These are phyloP conservation scores for Nycticryphes semicollaris DNA, from an alignment of 2,113 vertebrate species.

Conservation along the genomic window DNA sequence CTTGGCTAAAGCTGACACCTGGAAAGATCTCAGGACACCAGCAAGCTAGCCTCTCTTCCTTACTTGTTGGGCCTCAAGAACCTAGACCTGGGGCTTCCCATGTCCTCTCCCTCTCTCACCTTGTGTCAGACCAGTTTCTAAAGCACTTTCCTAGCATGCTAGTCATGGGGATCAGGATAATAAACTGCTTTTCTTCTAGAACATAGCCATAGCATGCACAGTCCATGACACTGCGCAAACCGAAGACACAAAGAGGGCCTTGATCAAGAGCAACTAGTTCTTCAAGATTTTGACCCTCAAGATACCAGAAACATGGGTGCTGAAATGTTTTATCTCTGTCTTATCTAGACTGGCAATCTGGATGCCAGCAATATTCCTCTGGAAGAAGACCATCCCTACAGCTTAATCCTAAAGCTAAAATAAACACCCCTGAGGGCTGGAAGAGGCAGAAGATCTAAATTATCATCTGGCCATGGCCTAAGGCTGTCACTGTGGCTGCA, in stretches of 20 bases:
- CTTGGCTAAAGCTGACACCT: not conserved
- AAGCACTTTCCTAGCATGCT: not conserved
- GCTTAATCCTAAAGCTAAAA: not conserved
- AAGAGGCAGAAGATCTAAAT: not conserved
- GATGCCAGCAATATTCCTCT: not conserved
- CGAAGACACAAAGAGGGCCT: not conserved
- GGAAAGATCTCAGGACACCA: not conserved
- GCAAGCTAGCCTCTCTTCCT: not conserved
- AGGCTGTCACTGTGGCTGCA: not conserved
- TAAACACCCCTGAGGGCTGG: not conserved
- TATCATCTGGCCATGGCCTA: fast-evolving
- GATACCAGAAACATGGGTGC: not conserved
- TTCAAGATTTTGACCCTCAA: not conserved
- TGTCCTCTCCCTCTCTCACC: not conserved
- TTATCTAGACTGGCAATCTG: not conserved
- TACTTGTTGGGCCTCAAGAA: not conserved
- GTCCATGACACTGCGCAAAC: not conserved
- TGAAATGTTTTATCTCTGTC: not conserved
- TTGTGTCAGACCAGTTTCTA: not conserved
- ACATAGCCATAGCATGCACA: not conserved
- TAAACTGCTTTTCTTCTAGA: not conserved
- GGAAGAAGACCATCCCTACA: not conserved
- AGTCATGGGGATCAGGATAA: not conserved
- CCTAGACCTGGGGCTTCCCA: fast-evolving
- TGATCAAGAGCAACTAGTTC: not conserved